Evolutionary conservation across 2,888 invertebrate species (phyloP), one percentile per base, ranked within the genome.

Genomic region (Plusia festucae): DNA sequence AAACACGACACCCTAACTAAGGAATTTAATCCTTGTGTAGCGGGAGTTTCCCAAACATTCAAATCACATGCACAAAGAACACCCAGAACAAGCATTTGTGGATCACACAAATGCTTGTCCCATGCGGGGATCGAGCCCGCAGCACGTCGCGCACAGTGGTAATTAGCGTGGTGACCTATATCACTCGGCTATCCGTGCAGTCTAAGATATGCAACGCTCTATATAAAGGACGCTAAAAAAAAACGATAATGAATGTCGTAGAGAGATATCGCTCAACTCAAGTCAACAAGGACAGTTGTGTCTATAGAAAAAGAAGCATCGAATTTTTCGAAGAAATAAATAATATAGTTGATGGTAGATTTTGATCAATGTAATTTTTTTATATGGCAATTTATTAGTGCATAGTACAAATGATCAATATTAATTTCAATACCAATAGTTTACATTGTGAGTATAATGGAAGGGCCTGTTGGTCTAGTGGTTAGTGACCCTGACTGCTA

Each of bases 341-440:
- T 44, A 22, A 53, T 51, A 4, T n/a, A 30, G 0, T 44, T 5
- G 0, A 13, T 20, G 22, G n/a, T 27, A 59, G 56, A 20, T 54
- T 59, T 40, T 30, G 34, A 18, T 46, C 44, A 71, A 20, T 18
- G 8, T 7, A 1, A 18, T 54, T 30, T 78, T 60, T 61, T 73
- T 49, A 49, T 60, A 68, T 18, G 60, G 18, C 69, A 65, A 40
- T 55, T 30, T 62, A 62, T 78, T 74, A 78, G 75, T 69, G 65
- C 62, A 62, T 57, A 78, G 74, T 75, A 75, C 79, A 78, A 75
- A 61, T 68, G 55, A 64, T 64, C 60, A 72, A 59, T 59, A 56
- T 60, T 64, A 64, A 16, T 52, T 63, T 52, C 55, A 22, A 76
- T 73, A 32, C 54, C 40, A 64, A 34, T 60, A 34, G 49, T 46